Conservation (phyloP, 2,888 invertebrate species). For the Harpalus rubripes region DNA sequence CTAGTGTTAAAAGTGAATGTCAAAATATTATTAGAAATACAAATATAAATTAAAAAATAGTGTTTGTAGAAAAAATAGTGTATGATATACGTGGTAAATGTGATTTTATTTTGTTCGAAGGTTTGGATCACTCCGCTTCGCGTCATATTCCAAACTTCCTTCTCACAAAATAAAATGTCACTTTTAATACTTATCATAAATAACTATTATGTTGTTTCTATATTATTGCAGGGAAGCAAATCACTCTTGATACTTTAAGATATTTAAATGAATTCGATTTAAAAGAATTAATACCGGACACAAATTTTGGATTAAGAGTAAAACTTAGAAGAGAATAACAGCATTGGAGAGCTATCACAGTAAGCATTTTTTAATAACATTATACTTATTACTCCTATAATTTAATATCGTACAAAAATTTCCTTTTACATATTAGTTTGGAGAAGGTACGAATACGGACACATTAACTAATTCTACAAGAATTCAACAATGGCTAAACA, state of each 20-base stretch:
- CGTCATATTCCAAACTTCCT: too few relatives aligned
- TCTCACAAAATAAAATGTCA: too few relatives aligned
- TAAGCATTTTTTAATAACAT: not conserved
- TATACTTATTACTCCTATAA: not conserved
- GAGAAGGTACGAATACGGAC: not conserved
- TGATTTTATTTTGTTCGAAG: too few relatives aligned
- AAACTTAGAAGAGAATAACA: not conserved
- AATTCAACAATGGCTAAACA: conserved; percentile 9
- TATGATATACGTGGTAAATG: too few relatives aligned
- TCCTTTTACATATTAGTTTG: not conserved
- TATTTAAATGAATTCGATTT: conserved; percentile 11
- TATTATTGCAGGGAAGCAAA: not conserved
- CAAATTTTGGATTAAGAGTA: conserved; percentile 2
- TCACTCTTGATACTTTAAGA: not conserved
- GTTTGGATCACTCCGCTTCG: too few relatives aligned
- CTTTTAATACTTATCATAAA: too few relatives aligned
- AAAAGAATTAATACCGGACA: not conserved
- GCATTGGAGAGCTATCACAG: not conserved
- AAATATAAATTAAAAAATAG: too few relatives aligned
- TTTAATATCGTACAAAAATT: not conserved
- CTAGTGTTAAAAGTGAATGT: too few relatives aligned
- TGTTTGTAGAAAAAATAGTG: too few relatives aligned
- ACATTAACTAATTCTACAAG: not conserved
- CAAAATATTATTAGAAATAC: too few relatives aligned
- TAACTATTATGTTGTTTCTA: too few relatives aligned